phyloP scores from a whole-genome alignment of 92 coral and sea anemone species.

The Metridium senile region DNA sequence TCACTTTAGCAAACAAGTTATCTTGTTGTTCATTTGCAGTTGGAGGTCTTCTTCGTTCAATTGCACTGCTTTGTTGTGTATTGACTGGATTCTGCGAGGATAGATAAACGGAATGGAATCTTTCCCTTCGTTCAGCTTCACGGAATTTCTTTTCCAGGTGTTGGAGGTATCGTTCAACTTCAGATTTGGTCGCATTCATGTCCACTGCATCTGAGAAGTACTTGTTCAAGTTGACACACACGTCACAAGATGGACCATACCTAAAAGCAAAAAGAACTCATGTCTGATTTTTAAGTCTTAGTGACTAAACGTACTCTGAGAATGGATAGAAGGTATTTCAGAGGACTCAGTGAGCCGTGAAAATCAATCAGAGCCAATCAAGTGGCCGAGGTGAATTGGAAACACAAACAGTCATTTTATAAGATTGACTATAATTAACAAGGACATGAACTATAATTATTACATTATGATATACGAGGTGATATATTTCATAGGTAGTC shows the following conservation, averaged over 20 bases:
- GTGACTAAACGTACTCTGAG: not conserved
- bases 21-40: not conserved
- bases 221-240: constrained; percentile 32
- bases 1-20: not conserved
- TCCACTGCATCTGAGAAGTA: constrained; percentile 45
- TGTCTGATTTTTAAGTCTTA: not conserved
- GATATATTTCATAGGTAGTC: too few species aligned
- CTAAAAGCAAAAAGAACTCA: not conserved
- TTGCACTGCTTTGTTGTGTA: constrained; percentile 6
- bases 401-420: too few species aligned
- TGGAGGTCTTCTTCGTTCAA: not conserved
- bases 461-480: too few species aligned
- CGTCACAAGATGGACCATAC: constrained; percentile 40
- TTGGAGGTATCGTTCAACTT: constrained; percentile 25
- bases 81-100: too few species aligned
- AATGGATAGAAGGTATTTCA: too few species aligned
- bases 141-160: not conserved
- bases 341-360: too few species aligned
- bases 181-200: constrained; percentile 29
- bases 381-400: too few species aligned
- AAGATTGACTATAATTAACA: too few species aligned
- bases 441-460: too few species aligned
- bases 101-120: too few species aligned
- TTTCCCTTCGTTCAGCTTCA: not conserved
- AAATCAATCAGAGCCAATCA: too few species aligned